A percentile compares a stretch with the other conserved stretches of the same genome.
Evolutionary conservation across 2,797 vertebrate genomes (phyloP).

Genomic region (Perodicticus potto): DNA sequence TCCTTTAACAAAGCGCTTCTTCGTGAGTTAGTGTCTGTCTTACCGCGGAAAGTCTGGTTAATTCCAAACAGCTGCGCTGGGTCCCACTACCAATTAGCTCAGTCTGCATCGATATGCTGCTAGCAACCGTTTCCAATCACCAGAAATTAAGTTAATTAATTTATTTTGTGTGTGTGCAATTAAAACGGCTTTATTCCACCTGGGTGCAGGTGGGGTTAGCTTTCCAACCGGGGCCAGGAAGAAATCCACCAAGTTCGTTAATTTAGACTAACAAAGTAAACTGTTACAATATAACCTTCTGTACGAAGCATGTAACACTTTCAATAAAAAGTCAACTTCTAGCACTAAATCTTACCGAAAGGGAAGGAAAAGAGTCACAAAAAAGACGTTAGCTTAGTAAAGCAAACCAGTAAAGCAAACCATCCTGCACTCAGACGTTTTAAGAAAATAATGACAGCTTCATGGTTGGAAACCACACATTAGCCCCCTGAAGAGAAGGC

Average conservation of each 20-base stretch:
- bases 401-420: neutral
- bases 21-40: rapidly evolving
- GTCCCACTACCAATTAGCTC: neutral
- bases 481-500: rapidly evolving
- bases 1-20: rapidly evolving
- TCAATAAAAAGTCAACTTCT: neutral
- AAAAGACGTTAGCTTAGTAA: neutral
- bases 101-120: rapidly evolving
- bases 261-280: neutral
- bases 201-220: too few relatives aligned
- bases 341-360: neutral
- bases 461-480: rapidly evolving
- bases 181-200: too few relatives aligned
- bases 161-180: too few relatives aligned
- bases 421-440: rapidly evolving
- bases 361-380: neutral
- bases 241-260: too few relatives aligned
- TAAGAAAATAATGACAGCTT: neutral
- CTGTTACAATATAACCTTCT: neutral
- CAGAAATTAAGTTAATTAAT: neutral
- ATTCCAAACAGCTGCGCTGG: neutral
- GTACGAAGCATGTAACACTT: rapidly evolving
- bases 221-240: too few relatives aligned
- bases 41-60: rapidly evolving
- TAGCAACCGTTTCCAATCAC: neutral